Evolutionary conservation across 92 coral and sea anemone species (phyloP).

Genomic region (Desmophyllum pertusum): DNA sequence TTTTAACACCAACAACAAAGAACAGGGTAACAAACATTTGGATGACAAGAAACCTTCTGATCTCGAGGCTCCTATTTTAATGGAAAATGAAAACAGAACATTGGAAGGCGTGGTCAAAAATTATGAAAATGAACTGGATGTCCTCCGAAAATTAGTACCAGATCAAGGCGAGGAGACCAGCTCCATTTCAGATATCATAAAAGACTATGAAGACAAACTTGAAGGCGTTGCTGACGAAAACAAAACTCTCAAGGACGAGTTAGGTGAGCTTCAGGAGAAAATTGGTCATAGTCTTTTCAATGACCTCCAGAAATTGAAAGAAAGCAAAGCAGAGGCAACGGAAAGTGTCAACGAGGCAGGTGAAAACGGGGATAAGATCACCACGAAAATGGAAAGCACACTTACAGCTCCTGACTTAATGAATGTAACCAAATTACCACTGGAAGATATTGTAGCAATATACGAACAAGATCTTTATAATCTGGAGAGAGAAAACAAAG

Average conservation of each 20-base stretch:
- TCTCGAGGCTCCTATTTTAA: conserved; percentile 25
- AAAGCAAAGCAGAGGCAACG: background rate
- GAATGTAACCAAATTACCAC: background rate
- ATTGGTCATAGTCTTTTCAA: conserved; percentile 48
- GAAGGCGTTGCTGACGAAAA: background rate
- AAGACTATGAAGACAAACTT: conserved; percentile 40
- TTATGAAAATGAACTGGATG: conserved; percentile 57
- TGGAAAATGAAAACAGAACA: conserved; percentile 22
- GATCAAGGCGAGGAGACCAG: conserved; percentile 5
- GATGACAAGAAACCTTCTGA: background rate
- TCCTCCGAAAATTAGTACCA: conserved; percentile 16
- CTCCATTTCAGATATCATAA: conserved; percentile 18
- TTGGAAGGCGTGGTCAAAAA: conserved; percentile 51
- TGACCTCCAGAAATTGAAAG: background rate
- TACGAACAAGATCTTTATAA: conserved; percentile 35
- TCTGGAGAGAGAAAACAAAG: conserved; percentile 32
- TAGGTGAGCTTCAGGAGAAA: conserved; percentile 35
- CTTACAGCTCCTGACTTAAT: conserved; percentile 22
- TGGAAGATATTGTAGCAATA: conserved; percentile 12
- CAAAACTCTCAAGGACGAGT: background rate
- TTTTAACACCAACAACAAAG: background rate
- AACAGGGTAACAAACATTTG: background rate
- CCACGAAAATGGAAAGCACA: background rate
- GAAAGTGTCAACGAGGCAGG: background rate
- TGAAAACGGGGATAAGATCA: background rate